These are phyloP conservation scores for Rhagoletis zephyria DNA, from an alignment of 1,140 invertebrate species.

Conservation along the genomic window DNA sequence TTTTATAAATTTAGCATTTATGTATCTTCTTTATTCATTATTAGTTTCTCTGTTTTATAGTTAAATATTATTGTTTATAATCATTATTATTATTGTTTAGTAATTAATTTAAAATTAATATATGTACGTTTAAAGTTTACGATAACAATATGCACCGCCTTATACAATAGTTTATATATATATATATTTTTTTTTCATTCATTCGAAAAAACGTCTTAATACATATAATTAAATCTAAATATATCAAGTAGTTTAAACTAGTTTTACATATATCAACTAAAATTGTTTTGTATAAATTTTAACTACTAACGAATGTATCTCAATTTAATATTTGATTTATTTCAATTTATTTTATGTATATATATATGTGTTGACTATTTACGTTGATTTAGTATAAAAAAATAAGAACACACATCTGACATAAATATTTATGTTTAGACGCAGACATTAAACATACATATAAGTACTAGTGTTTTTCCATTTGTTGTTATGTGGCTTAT, in stretches of 20 bases:
- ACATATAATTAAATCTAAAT: slow-evolving; percentile 13
- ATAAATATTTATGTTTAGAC: not conserved
- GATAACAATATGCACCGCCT: slow-evolving; percentile 47
- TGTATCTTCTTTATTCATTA: slow-evolving; percentile 40
- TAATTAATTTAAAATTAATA: slow-evolving; percentile 41
- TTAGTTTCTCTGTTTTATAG: slow-evolving; percentile 39
- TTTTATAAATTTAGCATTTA: slow-evolving; percentile 47
- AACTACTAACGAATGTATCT: slow-evolving; percentile 2
- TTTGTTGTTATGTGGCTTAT: not conserved
- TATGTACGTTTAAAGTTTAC: slow-evolving; percentile 4
- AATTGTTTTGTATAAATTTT: slow-evolving; percentile 33
- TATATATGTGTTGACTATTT: not conserved
- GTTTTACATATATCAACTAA: not conserved
- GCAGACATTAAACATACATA: not conserved
- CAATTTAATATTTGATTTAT: slow-evolving; percentile 35
- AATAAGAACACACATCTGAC: slow-evolving; percentile 44
- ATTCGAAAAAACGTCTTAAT: not conserved
- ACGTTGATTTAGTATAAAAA: slow-evolving; percentile 29
- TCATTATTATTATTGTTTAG: slow-evolving; percentile 23
- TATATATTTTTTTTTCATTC: no score
- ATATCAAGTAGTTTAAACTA: slow-evolving; percentile 35
- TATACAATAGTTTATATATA: not conserved
- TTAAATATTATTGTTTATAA: slow-evolving; percentile 46
- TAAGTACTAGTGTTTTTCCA: not conserved
- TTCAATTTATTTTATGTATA: not conserved